Percentiles rank a stretch among this genome's conserved stretches.
These are phyloP conservation scores for Talpa occidentalis DNA, from an alignment of 2,113 vertebrate species.

Conservation along the genomic window DNA sequence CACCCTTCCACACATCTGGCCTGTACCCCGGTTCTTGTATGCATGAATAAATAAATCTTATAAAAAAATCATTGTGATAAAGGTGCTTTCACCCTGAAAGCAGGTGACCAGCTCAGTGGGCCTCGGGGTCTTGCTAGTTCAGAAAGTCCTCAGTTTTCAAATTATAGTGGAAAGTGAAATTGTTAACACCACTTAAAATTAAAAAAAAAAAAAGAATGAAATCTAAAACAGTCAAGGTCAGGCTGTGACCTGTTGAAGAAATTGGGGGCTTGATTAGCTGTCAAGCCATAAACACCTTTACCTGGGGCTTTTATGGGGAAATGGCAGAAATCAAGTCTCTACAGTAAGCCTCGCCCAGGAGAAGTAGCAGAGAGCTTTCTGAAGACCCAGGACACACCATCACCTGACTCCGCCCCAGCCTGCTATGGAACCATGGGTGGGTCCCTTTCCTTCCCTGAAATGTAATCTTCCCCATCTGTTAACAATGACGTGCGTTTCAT, in stretches of 20 bases:
- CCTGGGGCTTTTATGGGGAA: constrained; percentile 67
- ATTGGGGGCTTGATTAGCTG: constrained; percentile 1
- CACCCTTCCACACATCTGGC: too few relatives aligned
- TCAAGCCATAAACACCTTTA: constrained; percentile 60
- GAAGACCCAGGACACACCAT: background rate
- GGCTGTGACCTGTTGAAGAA: background rate
- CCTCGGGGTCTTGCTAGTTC: background rate
- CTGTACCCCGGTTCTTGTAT: too few relatives aligned
- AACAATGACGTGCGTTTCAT: background rate
- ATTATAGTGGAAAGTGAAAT: constrained; percentile 30
- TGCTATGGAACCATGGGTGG: background rate
- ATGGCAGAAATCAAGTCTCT: background rate
- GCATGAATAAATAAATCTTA: too few relatives aligned
- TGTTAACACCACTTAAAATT: background rate
- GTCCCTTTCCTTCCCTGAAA: background rate
- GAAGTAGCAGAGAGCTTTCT: background rate
- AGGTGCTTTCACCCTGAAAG: background rate
- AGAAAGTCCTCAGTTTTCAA: constrained; percentile 26
- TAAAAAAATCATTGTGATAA: background rate
- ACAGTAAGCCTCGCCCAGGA: background rate
- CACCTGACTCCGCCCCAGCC: background rate
- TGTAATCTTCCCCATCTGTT: background rate
- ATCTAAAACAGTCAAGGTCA: background rate
- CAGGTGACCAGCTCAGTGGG: background rate
- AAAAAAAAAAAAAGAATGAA: background rate